A percentile compares a stretch with the other conserved stretches of the same genome.
Evolutionary conservation across 1,140 invertebrate species (phyloP).

Genomic region (Bombus picipes): DNA sequence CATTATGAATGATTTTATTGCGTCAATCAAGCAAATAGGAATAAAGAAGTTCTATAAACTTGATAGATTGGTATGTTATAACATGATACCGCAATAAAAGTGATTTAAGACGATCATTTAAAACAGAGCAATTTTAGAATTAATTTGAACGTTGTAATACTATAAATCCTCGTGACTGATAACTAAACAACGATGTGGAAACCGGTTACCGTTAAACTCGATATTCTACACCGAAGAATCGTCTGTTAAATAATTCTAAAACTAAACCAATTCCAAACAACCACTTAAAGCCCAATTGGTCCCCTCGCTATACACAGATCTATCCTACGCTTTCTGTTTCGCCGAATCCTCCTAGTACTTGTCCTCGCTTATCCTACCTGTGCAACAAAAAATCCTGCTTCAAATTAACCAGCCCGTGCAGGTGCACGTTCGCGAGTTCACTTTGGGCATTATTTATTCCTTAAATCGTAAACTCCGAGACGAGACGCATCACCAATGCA

Average conservation of each 20-base stretch:
- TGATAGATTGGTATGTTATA: neutral
- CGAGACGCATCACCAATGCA: neutral
- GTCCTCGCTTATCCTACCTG: neutral
- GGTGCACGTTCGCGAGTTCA: neutral
- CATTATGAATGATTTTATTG: no score
- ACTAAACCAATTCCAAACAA: neutral
- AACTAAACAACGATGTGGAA: no score
- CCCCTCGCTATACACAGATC: neutral
- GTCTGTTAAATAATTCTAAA: neutral
- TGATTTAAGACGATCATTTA: no score
- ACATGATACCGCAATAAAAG: neutral
- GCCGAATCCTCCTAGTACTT: neutral
- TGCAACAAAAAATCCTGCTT: neutral
- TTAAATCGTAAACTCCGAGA: neutral
- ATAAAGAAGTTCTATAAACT: neutral
- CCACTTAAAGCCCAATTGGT: neutral
- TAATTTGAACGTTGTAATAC: no score
- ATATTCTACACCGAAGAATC: no score
- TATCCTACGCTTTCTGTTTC: neutral
- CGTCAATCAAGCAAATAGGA: no score
- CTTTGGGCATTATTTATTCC: conserved; percentile 11
- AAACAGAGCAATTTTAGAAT: no score
- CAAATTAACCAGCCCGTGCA: neutral
- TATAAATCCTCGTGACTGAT: no score
- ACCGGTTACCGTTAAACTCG: no score